A percentile compares a stretch with the other conserved stretches of the same genome.
Evolutionary conservation across 2,888 invertebrate species (phyloP).

Genomic region (Catocala sponsa): DNA sequence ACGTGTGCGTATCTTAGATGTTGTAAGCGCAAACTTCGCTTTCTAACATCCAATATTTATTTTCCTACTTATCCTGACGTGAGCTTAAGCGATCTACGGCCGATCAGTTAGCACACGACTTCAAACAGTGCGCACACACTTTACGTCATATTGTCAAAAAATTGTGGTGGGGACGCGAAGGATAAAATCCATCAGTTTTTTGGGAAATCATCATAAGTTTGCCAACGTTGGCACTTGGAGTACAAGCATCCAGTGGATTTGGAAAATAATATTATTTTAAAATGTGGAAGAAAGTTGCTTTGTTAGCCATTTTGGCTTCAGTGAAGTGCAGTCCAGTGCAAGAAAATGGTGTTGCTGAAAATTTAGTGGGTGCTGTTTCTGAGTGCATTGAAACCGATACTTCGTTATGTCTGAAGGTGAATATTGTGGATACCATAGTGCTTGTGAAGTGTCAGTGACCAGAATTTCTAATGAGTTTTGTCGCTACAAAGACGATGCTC

Average conservation of each 20-base stretch:
- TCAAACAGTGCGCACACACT: slow-evolving; percentile 73
- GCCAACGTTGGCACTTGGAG: slow-evolving; percentile 73
- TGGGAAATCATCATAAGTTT: slow-evolving; percentile 83
- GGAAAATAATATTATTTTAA: slow-evolving; percentile 50
- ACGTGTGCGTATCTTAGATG: slow-evolving; percentile 70
- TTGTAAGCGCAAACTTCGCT: slow-evolving; percentile 82
- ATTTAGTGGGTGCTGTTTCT: slow-evolving; percentile 79
- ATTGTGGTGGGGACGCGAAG: slow-evolving; percentile 77
- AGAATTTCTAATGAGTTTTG: slow-evolving; percentile 54
- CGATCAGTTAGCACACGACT: slow-evolving; percentile 77
- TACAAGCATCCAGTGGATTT: slow-evolving; percentile 54
- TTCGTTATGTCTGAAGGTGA: slow-evolving; percentile 90
- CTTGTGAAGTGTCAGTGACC: slow-evolving; percentile 60
- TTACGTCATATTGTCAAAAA: slow-evolving; percentile 76
- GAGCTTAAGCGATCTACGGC: slow-evolving; percentile 58
- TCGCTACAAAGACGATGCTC: slow-evolving; percentile 22
- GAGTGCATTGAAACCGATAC: slow-evolving; percentile 89
- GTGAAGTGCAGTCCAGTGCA: slow-evolving; percentile 77
- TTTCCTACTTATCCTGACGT: slow-evolving; percentile 85
- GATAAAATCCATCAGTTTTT: slow-evolving; percentile 85
- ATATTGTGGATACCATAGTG: slow-evolving; percentile 62
- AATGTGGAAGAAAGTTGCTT: slow-evolving; percentile 76
- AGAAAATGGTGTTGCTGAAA: slow-evolving; percentile 78
- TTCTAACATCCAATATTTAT: slow-evolving; percentile 87
- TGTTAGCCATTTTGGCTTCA: slow-evolving; percentile 76